Evolutionary conservation across 2,888 invertebrate genomes (phyloP), one percentile per base, ranked within the genome.

Genomic region (Byasa hedistus): DNA sequence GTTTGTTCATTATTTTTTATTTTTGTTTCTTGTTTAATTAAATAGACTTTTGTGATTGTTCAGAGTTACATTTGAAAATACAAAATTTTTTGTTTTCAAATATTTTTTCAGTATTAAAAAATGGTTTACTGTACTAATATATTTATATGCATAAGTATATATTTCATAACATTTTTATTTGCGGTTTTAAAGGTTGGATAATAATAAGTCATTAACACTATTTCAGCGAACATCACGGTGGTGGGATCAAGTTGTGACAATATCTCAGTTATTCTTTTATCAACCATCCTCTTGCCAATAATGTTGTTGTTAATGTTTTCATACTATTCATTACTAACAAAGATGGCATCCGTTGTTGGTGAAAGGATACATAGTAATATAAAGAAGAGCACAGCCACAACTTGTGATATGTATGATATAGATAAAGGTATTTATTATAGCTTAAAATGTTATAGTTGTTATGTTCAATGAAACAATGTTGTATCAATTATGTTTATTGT

Each of bases 201-300:
- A 52, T 66, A 51, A 54, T 54, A 36, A 39, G 22, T 66, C 15
- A 59, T 61, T 66, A 58, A 62, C 57, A 22, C 51, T 74, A 81
- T 89, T 89, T 85, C 89, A 89, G 89, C 76, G 71, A 76, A 75
- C 73, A 70, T 76, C 70, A 74, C 69, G 87, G 87, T 89, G 86
- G 82, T 83, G 84, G 88, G 79, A 71, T 73, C 78, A 72, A 79
- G 71, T 73, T 77, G 75, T 79, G 79, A 81, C 66, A 81, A 78
- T 69, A 72, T 79, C 70, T 77, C 78, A 77, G 72, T 82, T 64
- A 69, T 83, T 66, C 66, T 80, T 70, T 70, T 86, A 71, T 72
- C 77, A 59, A 71, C 82, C 66, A 72, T 80, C 69, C 69, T 83
- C 75, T 73, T 81, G 72, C 75, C 82, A 75, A 73, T 87, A 81